Evolutionary conservation across 1,140 invertebrate genomes (phyloP), one percentile per base, ranked within the genome.

Genomic region (Asobara japonica): DNA sequence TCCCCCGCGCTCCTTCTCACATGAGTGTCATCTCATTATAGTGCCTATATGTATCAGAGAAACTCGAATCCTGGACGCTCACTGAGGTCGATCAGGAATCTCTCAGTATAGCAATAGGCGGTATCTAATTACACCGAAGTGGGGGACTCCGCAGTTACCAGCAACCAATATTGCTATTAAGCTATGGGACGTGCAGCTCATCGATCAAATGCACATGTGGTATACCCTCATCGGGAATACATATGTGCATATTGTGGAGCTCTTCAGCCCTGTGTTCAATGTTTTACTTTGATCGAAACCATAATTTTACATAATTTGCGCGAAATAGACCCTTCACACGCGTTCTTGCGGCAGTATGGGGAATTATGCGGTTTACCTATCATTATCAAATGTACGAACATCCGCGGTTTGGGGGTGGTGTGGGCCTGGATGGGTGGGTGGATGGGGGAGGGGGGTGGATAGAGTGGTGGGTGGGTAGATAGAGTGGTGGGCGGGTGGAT

Each of bases 81-180:
- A 67, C 33, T 45, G 16, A 27, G 13, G 13, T 45, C 51, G 45
- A 65, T 72, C 65, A 74, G 68, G 73, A 74, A 74, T 61, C 51
- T 27, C 69, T 69, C 69, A 60, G 65, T 72, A 61, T 69, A 51
- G 31, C 64, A 72, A 69, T 71, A 71, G 48, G 45, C 66, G 25
- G 33, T 29, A 68, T 72, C 45, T 72, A 72, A 72, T 72, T 72
- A 72, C 71, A 20, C 4, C 22, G 31, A 67, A 67, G 61, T 41
- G 71, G 71, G 41, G 10, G 41, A 13, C 10, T 2, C 13, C 61
- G 68, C 71, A 72, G 62, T 72, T 66, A 72, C 56, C 70, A 72
- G 65, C 18, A 66, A 51, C 69, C 73, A 71, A 75, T 75, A 75
- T 72, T 72, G 65, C 66, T 72, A 72, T 72, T 69, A 72, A 75